phyloP scores from a whole-genome alignment of 2,797 vertebrate species.

The Enteromius paludinosus region DNA sequence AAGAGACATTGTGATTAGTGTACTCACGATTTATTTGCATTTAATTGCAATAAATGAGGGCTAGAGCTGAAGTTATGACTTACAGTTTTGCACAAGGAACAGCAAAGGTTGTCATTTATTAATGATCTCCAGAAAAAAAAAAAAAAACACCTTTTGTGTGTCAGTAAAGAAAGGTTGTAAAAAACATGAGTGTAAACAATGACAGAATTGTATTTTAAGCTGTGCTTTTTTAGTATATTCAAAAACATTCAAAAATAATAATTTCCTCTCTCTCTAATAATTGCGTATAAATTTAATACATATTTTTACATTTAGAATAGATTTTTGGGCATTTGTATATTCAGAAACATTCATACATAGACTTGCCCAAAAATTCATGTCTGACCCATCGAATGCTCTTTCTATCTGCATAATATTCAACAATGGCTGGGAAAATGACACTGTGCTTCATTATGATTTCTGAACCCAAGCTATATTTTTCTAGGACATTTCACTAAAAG shows the following conservation, averaged over 20 bases:
- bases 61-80: neutral
- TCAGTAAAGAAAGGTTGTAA: neutral
- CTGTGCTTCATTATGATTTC: neutral
- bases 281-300: neutral
- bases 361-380: neutral
- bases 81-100: neutral
- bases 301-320: neutral
- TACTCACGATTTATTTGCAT: neutral
- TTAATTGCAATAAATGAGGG: neutral
- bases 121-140: neutral
- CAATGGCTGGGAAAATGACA: neutral
- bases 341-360: neutral
- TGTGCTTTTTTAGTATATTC: neutral
- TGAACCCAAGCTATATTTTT: slow-evolving; percentile 13
- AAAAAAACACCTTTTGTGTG: too few species aligned
- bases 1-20: neutral
- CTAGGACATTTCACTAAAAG: neutral
- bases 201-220: neutral
- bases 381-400: neutral
- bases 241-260: neutral
- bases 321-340: neutral
- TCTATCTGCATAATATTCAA: neutral
- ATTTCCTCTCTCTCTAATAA: neutral
- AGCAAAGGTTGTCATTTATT: neutral
- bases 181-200: neutral